Conservation (phyloP, 2,888 invertebrate species). For the Noctua janthe region DNA sequence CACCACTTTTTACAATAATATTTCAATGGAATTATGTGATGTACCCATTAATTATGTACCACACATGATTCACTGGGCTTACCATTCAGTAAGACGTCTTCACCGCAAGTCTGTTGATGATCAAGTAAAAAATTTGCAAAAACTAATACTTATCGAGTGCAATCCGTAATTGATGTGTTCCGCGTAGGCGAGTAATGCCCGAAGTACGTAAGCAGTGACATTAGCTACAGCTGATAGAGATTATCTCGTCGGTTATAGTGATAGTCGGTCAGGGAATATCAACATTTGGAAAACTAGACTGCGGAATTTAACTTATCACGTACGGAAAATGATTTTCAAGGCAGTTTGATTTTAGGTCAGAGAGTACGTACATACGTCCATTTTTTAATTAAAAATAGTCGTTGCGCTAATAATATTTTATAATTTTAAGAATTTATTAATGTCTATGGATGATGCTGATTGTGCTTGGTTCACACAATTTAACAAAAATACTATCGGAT, state of each 20-base stretch:
- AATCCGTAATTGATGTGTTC: constrained; percentile 30
- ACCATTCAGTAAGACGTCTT: constrained; percentile 32
- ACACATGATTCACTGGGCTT: constrained; percentile 55
- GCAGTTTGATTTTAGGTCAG: not conserved
- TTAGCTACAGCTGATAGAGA: constrained; percentile 17
- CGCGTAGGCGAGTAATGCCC: constrained; percentile 37
- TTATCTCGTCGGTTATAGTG: constrained; percentile 32
- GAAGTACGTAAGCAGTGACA: constrained; percentile 42
- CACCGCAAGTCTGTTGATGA: constrained; percentile 14
- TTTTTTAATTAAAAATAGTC: no score
- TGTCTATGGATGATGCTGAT: no score
- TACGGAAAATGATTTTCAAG: not conserved
- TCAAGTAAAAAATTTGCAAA: constrained; percentile 39
- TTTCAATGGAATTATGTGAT: constrained; percentile 43
- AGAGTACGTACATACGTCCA: no score
- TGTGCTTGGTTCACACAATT: no score
- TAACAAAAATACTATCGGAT: no score
- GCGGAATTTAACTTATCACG: constrained; percentile 4
- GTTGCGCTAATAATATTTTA: no score
- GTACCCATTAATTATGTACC: constrained; percentile 38
- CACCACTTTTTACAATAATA: constrained; percentile 34
- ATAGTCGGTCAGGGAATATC: constrained; percentile 10
- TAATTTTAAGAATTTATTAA: no score
- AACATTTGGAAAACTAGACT: not conserved
- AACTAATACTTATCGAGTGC: constrained; percentile 32